Evolutionary conservation across 2,797 vertebrate genomes (phyloP), one percentile per base, ranked within the genome.

Genomic region (Sardinella longiceps): DNA sequence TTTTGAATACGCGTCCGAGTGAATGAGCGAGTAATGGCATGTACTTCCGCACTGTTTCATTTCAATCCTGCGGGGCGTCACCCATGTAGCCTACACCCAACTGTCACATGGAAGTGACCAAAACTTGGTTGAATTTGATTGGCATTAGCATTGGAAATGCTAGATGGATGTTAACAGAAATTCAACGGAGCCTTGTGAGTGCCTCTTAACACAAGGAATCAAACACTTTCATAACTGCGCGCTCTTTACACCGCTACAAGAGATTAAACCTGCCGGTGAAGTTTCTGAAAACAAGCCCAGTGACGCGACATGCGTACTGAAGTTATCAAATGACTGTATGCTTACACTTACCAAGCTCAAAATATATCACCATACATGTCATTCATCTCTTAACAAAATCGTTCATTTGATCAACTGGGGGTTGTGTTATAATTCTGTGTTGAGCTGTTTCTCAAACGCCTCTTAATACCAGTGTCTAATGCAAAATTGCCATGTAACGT

Each of bases 61-160:
- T 91, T 88, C 90, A 89, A 90, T 92, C 88, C 91, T 92, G 92
- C 93, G 95, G 95, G 95, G 95, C 95, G 95, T 95, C 95, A 93
- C 95, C 95, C 94, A 84, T 81, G 84, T 51, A 53, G 85, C 81
- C 84, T 81, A 90, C 80, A 86, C 82, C 50, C 74, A 87, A 85
- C 87, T 85, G 88, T 88, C 88, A 89, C 86, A 87, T 87, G 83
- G 84, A 87, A 58, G 66, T 77, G 82, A 23, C 18, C 63, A 30
- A 87, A 89, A 90, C 85, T 87, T 82, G 80, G 70, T 81, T 84
- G 85, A 48, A 58, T 63, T 18, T 70, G 63, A 70, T 70, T 77
- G 70, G 70, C 70, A 77, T 39, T 39, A 77, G 37, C 70, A 77
- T 9, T 23, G 20, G 23, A 77, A 20, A 77, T 77, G 46, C 46